Evolutionary conservation across 64 coral and sea anemone genomes (phyloP), one percentile per base, ranked within the genome.

Genomic region (Actinia equina): DNA sequence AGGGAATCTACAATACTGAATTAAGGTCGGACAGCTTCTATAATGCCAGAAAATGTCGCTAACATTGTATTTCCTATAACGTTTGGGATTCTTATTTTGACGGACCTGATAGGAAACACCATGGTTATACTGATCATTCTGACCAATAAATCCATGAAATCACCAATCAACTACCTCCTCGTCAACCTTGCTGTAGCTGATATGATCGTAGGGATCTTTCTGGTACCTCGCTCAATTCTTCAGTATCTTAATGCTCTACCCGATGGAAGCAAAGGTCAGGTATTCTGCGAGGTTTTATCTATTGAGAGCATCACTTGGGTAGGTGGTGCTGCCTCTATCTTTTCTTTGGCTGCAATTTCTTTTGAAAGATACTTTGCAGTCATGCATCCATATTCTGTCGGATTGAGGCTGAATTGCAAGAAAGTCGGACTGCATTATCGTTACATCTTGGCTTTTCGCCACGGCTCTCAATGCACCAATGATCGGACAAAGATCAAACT

Each of bases 81-180:
- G 7, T 57, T 57, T 12, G 3, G 55, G 55, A 57, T 57, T 13
- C 55, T 57, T 57, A 46, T 82, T 49, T 10, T 82, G 23, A 13
- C 44, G 5, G 44, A 82, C 51, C 1, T 82, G 23, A 44, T 22
- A 82, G 80, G 80, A 11, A 82, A 82, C 44, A 41, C 42, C 42
- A 7, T 82, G 42, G 80, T 82, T 20, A 41, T 25, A 11, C 19
- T 82, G 44, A 22, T 46, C 42, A 44, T 82, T 10, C 42, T 25
- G 19, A 25, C 23, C 42, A 79, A 30, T 0, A 76, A 22, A 80
- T 43, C 19, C 13, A 15, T 91, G 41, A 76, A 86, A 56, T 77
- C 89, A 12, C 76, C 87, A 12, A 79, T 93, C 17, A 88, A 93
- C 87, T 85, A 59, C 37, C 91, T 93, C 53, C 82, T 93, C 11